Percentiles rank a stretch among this genome's conserved stretches.
Evolutionary conservation across 1,140 invertebrate species (phyloP).

Genomic region (Euura saliciscinereae): DNA sequence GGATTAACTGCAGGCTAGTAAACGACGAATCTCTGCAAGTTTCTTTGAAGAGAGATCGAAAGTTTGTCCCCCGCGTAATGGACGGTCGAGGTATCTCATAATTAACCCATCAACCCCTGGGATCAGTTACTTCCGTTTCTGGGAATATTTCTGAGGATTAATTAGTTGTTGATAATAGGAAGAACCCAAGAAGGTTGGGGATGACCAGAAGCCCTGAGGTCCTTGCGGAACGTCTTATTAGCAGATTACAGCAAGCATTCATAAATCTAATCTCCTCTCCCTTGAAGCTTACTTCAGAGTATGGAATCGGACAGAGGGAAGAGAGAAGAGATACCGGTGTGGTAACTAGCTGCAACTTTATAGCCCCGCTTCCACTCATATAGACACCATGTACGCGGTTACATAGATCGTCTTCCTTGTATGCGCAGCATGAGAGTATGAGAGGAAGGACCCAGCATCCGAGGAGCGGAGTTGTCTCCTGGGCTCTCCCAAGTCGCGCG

Average conservation of each 20-base stretch:
- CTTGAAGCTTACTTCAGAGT: not conserved
- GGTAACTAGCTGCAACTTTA: not conserved
- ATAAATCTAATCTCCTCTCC: constrained; percentile 38
- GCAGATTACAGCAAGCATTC: constrained; percentile 26
- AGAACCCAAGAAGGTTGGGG: too few species aligned
- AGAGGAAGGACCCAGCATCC: too few species aligned
- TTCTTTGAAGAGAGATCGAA: constrained; percentile 1
- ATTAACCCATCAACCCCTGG: too few species aligned
- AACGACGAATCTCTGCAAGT: not conserved
- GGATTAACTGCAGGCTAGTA: not conserved
- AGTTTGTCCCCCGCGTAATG: not conserved
- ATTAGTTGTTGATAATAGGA: too few species aligned
- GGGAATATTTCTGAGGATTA: too few species aligned
- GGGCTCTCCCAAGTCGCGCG: too few species aligned
- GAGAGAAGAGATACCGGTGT: not conserved
- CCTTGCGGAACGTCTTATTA: constrained; percentile 12
- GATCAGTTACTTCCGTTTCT: too few species aligned
- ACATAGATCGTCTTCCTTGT: not conserved
- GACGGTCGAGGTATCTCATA: too few species aligned
- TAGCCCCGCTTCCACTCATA: not conserved
- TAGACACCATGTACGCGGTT: not conserved
- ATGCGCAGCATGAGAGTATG: too few species aligned
- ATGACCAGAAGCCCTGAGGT: too few species aligned
- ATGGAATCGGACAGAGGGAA: not conserved
- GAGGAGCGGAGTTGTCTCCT: too few species aligned